Evolutionary conservation across 2,888 invertebrate species (phyloP), one percentile per base, ranked within the genome.

Genomic region (Netelia virgata): DNA sequence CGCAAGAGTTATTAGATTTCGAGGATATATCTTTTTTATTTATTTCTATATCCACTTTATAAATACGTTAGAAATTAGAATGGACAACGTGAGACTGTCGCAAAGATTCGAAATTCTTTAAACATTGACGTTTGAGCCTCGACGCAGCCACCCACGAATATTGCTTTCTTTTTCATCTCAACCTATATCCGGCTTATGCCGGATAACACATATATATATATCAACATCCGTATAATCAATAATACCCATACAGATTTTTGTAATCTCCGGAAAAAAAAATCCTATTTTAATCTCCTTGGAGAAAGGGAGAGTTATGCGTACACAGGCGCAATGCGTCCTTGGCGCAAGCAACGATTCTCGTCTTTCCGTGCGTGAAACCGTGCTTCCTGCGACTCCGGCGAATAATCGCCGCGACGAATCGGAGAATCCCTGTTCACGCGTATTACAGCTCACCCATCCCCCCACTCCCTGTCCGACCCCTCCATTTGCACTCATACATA

Each of bases 361-460:
- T 55, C 47, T 43, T 18, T 78, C 36, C 36, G 43, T 41, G 66
- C 76, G 81, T 61, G 84, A 76, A 76, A 82, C 20, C 73, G 70
- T 68, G 76, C 75, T 85, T 83, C 73, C 83, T 79, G 77, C 53
- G 28, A 28, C 59, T 43, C 61, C 57, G 72, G 59, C 73, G 77
- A 74, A 73, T 79, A 84, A 82, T 86, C 82, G 75, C 64, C 66
- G 84, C 76, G 73, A 82, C 84, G 79, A 81, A 74, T 83, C 79
- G 75, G 61, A 66, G 82, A 85, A 82, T 81, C 81, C 72, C 81
- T 79, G 76, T 82, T 83, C 79, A 83, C 82, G 83, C 78, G 80
- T 81, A 75, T 82, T 69, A 82, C 50, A 64, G 72, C 82, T 80
- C 66, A 63, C 78, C 53, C 57, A 82, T 80, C 59, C 64, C 57